Evolutionary conservation across 2,113 vertebrate genomes (phyloP).

Genomic region (Crotalus viridis): DNA sequence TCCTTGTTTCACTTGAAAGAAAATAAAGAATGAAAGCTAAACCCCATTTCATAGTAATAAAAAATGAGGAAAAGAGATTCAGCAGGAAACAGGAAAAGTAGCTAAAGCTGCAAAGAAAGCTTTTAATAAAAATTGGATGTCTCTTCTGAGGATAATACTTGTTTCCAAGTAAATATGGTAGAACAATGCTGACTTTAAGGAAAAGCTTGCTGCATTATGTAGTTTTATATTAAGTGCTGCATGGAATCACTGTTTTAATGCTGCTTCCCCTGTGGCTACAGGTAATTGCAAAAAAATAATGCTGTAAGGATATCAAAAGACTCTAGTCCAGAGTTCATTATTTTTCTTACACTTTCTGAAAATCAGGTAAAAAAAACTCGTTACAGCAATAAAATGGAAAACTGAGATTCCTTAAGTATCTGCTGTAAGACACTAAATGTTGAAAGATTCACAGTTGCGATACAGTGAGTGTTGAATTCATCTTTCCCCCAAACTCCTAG

Average conservation of each 20-base stretch:
- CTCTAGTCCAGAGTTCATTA: background rate
- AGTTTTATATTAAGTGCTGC: background rate
- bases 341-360: background rate
- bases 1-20: background rate
- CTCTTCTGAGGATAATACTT: background rate
- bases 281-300: background rate
- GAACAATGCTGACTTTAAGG: background rate
- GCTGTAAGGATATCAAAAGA: background rate
- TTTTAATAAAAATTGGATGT: background rate
- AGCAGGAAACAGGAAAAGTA: background rate
- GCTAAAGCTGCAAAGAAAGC: background rate
- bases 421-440: background rate
- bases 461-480: background rate
- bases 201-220: background rate
- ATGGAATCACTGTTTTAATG: background rate
- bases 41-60: background rate
- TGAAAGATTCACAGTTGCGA: background rate
- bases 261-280: background rate
- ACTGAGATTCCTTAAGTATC: background rate
- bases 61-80: background rate
- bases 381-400: background rate
- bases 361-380: background rate
- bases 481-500: background rate
- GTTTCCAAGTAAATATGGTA: background rate
- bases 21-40: background rate